These are phyloP conservation scores for Caligus rogercresseyi DNA, from an alignment of 1,140 invertebrate genomes.

Conservation along the genomic window DNA sequence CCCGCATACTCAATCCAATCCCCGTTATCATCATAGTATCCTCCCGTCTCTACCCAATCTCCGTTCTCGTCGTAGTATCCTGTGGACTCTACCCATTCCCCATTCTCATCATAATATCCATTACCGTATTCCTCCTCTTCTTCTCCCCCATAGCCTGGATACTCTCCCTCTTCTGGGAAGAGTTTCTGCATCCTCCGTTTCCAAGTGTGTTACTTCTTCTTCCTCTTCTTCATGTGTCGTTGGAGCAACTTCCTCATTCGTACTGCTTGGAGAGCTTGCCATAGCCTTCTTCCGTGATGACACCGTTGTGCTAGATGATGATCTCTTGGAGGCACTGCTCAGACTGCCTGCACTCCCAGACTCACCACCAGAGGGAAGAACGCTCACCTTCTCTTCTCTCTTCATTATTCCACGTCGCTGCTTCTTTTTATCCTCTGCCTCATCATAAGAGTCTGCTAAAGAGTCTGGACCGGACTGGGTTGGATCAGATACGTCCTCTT, in stretches of 20 bases:
- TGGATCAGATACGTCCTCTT: constrained; percentile 4
- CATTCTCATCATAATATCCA: constrained; percentile 19
- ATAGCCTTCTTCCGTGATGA: neutral
- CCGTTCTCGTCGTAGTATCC: constrained; percentile 20
- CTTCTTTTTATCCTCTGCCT: constrained; percentile 16
- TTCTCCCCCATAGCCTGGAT: too few species aligned
- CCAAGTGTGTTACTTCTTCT: neutral
- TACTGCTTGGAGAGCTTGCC: neutral
- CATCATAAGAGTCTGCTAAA: constrained; percentile 13
- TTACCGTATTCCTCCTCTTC: neutral
- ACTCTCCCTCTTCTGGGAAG: too few species aligned
- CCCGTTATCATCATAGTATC: constrained; percentile 18
- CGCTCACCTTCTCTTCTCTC: neutral
- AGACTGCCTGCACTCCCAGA: neutral
- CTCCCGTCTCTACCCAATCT: constrained; percentile 12
- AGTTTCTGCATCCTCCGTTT: neutral
- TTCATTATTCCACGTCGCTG: neutral
- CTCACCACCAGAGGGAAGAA: neutral
- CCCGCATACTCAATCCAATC: constrained; percentile 17
- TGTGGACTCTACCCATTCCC: constrained; percentile 11
- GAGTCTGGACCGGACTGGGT: constrained; percentile 16
- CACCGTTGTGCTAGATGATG: neutral
- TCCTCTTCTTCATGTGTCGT: constrained; percentile 3
- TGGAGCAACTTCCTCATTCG: neutral
- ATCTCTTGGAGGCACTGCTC: neutral